A percentile compares a stretch with the other conserved stretches of the same genome.
Conservation (phyloP, 2,888 invertebrate genomes). For the Himalopsyche tibetana region DNA sequence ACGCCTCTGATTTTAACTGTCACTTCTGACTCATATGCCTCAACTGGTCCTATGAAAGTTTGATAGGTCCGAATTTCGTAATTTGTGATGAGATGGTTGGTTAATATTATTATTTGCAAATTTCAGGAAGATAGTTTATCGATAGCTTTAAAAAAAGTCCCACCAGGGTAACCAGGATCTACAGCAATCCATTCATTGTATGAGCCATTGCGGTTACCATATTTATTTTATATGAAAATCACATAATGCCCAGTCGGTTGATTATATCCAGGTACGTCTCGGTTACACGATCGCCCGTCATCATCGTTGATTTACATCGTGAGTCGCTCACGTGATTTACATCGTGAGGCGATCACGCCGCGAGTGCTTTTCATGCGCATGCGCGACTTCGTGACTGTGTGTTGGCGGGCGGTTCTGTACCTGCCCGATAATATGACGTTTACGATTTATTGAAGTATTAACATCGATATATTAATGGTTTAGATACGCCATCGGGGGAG, state of each 20-base stretch:
- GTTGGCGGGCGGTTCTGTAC: conserved; percentile 22
- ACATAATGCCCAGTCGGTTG: background rate
- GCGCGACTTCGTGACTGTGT: conserved; percentile 28
- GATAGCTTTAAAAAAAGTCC: no score
- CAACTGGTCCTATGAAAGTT: no score
- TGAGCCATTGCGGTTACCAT: no score
- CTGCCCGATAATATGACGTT: conserved; percentile 31
- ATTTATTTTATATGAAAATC: no score
- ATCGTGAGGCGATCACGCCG: conserved; percentile 16
- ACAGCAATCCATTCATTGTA: no score
- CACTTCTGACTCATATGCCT: no score
- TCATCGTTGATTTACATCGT: conserved; percentile 34
- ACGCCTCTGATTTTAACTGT: no score
- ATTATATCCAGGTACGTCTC: conserved; percentile 18
- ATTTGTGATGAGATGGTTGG: no score
- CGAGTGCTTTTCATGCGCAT: conserved; percentile 34
- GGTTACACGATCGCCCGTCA: conserved; percentile 34
- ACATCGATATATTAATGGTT: conserved; percentile 15
- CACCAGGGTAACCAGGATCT: no score
- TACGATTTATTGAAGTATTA: conserved; percentile 34
- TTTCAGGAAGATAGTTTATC: no score
- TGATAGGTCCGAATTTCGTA: no score
- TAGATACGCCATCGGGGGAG: background rate
- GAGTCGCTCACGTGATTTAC: conserved; percentile 34
- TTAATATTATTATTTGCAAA: no score